phyloP scores from a whole-genome alignment of 2,797 vertebrate genomes.

The Clarias pachynema region DNA sequence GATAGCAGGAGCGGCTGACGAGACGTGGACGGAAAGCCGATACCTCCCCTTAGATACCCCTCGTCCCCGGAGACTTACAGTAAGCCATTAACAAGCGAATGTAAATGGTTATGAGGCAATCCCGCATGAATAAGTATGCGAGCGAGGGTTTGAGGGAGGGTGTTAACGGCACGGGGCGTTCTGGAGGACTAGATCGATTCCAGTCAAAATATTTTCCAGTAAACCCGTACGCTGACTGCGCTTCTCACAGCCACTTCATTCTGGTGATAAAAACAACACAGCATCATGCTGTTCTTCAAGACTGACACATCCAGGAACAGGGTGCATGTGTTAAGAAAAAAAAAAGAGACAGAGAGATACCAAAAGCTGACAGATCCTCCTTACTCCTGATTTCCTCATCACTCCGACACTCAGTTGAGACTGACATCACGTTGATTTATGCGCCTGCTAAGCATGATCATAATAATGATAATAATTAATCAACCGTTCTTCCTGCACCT shows the following conservation, averaged over 20 bases:
- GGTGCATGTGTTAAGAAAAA: constrained; percentile 42
- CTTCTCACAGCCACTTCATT: constrained; percentile 36
- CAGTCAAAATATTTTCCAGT: constrained; percentile 18
- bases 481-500: constrained; percentile 77
- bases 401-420: constrained; percentile 8
- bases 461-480: constrained; percentile 83
- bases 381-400: constrained; percentile 9
- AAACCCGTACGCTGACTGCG: background rate
- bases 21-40: constrained; percentile 5
- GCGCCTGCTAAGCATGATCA: constrained; percentile 71
- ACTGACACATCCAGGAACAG: constrained; percentile 36
- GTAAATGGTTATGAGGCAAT: constrained; percentile 24
- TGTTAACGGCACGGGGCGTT: constrained; percentile 6
- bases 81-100: constrained; percentile 36
- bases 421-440: constrained; percentile 76
- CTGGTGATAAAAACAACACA: constrained; percentile 23
- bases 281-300: constrained; percentile 4
- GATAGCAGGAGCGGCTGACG: background rate
- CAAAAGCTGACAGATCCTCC: constrained; percentile 42
- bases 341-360: constrained; percentile 18
- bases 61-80: background rate
- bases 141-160: constrained; percentile 17
- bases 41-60: background rate
- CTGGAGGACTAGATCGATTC: background rate
- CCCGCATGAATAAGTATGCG: constrained; percentile 15